Conservation (phyloP, 2,888 invertebrate species). For the Dynastes maya region DNA sequence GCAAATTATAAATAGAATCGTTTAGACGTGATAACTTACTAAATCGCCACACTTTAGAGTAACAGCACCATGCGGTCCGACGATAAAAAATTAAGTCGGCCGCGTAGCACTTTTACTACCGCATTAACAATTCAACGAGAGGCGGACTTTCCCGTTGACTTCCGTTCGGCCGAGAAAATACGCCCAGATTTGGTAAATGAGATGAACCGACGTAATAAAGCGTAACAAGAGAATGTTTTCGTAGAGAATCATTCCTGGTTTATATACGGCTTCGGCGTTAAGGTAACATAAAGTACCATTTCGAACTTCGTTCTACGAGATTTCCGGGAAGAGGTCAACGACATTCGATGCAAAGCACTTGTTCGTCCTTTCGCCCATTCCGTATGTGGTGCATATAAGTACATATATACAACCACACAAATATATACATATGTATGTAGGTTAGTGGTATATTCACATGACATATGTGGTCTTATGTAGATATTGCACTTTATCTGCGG, state of each 20-base stretch:
- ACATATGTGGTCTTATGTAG: constrained; percentile 1
- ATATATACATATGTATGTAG: background rate
- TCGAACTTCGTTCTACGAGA: constrained; percentile 53
- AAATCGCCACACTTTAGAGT: too few relatives aligned
- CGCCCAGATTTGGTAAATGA: constrained; percentile 43
- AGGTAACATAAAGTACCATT: constrained; percentile 59
- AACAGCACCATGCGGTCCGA: background rate
- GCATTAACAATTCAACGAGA: constrained; percentile 45
- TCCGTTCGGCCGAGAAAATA: constrained; percentile 22
- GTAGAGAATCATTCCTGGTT: constrained; percentile 59
- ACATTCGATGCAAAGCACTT: constrained; percentile 18
- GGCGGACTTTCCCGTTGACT: background rate
- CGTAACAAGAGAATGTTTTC: constrained; percentile 59
- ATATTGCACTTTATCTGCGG: background rate
- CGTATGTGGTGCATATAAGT: background rate
- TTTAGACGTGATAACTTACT: too few relatives aligned
- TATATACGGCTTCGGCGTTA: constrained; percentile 56
- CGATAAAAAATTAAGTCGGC: constrained; percentile 18
- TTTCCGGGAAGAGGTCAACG: constrained; percentile 47
- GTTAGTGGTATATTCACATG: background rate
- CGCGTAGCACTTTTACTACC: constrained; percentile 22
- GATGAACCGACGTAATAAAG: constrained; percentile 44
- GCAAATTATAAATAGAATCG: too few relatives aligned
- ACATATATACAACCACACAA: constrained; percentile 23
- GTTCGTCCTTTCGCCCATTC: background rate